Base-by-base conservation (phyloP, 1,140 invertebrate genomes). In the Helicorthomorpha holstii region DNA sequence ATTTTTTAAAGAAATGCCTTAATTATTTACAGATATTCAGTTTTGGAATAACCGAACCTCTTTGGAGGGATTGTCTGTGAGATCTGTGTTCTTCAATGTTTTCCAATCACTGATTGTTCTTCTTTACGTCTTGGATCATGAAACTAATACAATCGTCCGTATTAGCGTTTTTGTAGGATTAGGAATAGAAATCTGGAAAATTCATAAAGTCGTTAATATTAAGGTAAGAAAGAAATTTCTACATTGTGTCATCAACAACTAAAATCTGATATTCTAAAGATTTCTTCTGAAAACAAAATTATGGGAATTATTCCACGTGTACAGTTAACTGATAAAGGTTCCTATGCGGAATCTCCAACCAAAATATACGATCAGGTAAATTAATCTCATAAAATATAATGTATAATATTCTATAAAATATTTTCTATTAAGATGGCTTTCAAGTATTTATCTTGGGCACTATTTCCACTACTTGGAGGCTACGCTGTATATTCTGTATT, bases 151-250 rank as follows among this genome's bases (percentile, higher is more conserved):
- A 29, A 78, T 99, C 56, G 85, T 99, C 23, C 79, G 82, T 60
- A 81, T 98, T 51, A 91, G 86, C 55, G 91, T 88, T 60, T 82
- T 83, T 58, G 79, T 98, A 55, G 92, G 96, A 3, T 71, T 99
- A 0, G 74, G 84, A n/a, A 99, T 99, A 64, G 96, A 99, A 71
- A 71, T 97, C 23, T 99, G 96, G 96, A 99, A 99, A 70, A 96
- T 99, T 50, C 87, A 95, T 58, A 99, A 99, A 76, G 93, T 81
- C 21, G 55, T 72, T n/a, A 67, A 73, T 62, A 58, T 73, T 29
- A 57, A 65, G 61, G 68, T 70, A 57, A 53, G 53, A 41, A 44
- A 25, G 48, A 26, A 46, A 42, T 2, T 48, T 46, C 50, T 26
- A 19, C 26, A 23, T 56, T 4, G 19, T 45, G 38, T 23, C n/a